Evolutionary conservation across 2,797 vertebrate species (phyloP), one percentile per base, ranked within the genome.

Genomic region (Sebastes cheni): DNA sequence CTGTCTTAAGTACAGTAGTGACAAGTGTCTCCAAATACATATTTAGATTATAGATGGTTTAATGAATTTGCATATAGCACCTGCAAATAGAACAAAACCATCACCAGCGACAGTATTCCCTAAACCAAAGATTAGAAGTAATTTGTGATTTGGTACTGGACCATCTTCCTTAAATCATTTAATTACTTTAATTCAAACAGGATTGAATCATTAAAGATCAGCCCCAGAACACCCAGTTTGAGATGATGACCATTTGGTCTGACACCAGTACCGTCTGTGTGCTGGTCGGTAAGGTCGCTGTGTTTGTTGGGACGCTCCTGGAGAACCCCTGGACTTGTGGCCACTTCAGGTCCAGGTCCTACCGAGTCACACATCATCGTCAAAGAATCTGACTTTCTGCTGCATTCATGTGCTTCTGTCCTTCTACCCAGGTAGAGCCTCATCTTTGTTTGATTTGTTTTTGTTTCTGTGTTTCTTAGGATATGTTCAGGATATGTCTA

Each of bases 301-400:
- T 75, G 86, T 86, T 84, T 93, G 91, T 93, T 90, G 93, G 88
- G 92, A 86, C 87, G 88, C 91, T 96, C 95, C 94, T 95, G 95
- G 81, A 94, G 92, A 93, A 95, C 77, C 89, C 95, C 95, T 87
- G 91, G 89, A 90, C 94, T 93, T 12, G 92, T 95, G 86, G 96
- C 94, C 92, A 96, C 93, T 89, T 95, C 95, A 77, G 89, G 89
- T 94, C 94, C 97, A 95, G 92, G 91, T 88, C 90, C 92, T 94
- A 73, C 9, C 36, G 39, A 92, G 91, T 92, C 90, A 94, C 86
- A 93, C 30, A 80, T 81, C 80, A 82, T 60, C 42, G 5, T 91
- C 50, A 89, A 71, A 71, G 80, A 52, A 80, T 62, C 29, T 2
- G 6, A 32, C 8, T 42, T 62, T 34, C 23, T 36, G 3, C 36